These are phyloP conservation scores for Neoarius graeffei DNA, from an alignment of 2,113 vertebrate species.

Conservation along the genomic window DNA sequence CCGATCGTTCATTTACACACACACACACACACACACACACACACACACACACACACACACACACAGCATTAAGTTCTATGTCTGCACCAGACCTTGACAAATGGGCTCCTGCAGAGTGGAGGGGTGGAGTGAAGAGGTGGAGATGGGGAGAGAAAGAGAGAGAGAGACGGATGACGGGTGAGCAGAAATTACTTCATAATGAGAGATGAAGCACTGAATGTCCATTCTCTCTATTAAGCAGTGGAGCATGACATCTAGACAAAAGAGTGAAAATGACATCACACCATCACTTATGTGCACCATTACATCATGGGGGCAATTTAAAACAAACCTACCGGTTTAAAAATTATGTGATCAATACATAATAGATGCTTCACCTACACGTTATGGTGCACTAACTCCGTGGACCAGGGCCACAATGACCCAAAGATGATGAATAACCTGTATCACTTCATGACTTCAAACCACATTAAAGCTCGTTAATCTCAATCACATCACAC, in stretches of 20 bases:
- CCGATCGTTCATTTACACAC: neutral
- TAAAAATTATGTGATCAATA: slow-evolving; percentile 29
- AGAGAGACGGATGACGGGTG: slow-evolving; percentile 12
- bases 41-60: slow-evolving; percentile 31
- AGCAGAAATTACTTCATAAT: slow-evolving; percentile 44
- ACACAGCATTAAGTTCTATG: slow-evolving; percentile 48
- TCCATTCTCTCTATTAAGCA: slow-evolving; percentile 24
- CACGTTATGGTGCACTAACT: neutral
- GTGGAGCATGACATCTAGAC: slow-evolving; percentile 19
- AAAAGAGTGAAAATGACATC: slow-evolving; percentile 35
- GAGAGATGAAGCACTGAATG: slow-evolving; percentile 39
- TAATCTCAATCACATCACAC: slow-evolving; percentile 16
- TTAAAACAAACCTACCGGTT: slow-evolving; percentile 11
- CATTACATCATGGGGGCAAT: slow-evolving; percentile 31
- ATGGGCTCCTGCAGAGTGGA: slow-evolving; percentile 43
- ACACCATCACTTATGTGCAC: slow-evolving; percentile 24
- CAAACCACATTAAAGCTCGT: slow-evolving; percentile 29
- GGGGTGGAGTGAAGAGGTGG: slow-evolving; percentile 38
- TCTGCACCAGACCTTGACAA: slow-evolving; percentile 54
- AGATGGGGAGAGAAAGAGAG: neutral
- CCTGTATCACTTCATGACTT: neutral
- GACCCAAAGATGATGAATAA: slow-evolving; percentile 16
- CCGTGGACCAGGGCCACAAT: neutral
- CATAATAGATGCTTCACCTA: slow-evolving; percentile 23
- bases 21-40: slow-evolving; percentile 7